Evolutionary conservation across 2,888 invertebrate genomes (phyloP).

Genomic region (Hybos culiciformis): DNA sequence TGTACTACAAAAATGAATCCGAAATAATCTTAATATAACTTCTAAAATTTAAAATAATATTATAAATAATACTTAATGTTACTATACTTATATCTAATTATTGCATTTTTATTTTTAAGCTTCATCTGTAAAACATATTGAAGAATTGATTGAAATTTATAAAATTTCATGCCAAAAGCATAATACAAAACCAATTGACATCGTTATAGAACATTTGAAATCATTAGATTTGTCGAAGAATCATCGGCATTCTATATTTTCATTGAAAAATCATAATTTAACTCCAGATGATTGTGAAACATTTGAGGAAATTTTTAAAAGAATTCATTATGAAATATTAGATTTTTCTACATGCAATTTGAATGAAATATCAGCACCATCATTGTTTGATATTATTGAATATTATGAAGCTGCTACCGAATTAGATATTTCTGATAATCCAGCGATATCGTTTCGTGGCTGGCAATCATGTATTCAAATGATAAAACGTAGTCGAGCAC

Average conservation of each 20-base stretch:
- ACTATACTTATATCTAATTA: background rate
- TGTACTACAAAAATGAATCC: no score
- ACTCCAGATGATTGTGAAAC: constrained; percentile 61
- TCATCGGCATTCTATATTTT: constrained; percentile 45
- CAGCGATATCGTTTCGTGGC: constrained; percentile 56
- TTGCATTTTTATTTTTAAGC: constrained; percentile 19
- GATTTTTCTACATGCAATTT: constrained; percentile 33
- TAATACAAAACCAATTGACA: constrained; percentile 51
- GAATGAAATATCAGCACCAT: constrained; percentile 46
- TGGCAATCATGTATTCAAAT: constrained; percentile 60
- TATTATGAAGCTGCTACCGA: constrained; percentile 74
- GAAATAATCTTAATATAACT: no score
- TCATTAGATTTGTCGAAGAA: constrained; percentile 31
- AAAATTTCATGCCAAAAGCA: constrained; percentile 58
- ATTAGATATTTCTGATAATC: constrained; percentile 63
- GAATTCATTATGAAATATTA: constrained; percentile 39
- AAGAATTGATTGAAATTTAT: constrained; percentile 61
- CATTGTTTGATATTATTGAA: constrained; percentile 82
- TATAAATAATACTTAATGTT: no score
- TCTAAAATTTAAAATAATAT: no score
- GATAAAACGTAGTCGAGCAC: constrained; percentile 31
- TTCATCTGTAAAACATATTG: constrained; percentile 34
- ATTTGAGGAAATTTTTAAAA: constrained; percentile 67
- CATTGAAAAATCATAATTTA: constrained; percentile 45
- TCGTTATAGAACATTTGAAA: constrained; percentile 59